These are phyloP conservation scores for Caenorhabditis remanei DNA, from an alignment of 1,140 invertebrate species.

Conservation along the genomic window DNA sequence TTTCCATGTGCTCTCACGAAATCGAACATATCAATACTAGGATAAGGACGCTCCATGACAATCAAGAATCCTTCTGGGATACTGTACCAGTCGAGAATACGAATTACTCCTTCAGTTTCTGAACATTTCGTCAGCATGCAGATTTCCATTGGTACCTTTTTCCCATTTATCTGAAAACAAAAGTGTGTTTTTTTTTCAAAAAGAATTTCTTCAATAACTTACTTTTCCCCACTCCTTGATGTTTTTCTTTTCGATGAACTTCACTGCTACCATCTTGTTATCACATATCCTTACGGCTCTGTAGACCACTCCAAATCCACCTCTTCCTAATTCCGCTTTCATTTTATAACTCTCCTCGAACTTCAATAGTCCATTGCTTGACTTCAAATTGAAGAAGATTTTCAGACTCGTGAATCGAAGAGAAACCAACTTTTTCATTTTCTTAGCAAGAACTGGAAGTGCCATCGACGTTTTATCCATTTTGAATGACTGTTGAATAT, in stretches of 20 bases:
- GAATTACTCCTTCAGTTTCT: slow-evolving; percentile 81
- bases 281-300: slow-evolving; percentile 79
- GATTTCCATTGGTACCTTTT: slow-evolving; percentile 82
- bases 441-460: slow-evolving; percentile 68
- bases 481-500: too few relatives aligned
- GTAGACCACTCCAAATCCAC: slow-evolving; percentile 83
- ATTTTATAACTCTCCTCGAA: slow-evolving; percentile 79
- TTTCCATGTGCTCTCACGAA: slow-evolving; percentile 79
- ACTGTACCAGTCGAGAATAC: slow-evolving; percentile 82
- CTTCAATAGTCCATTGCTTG: slow-evolving; percentile 65
- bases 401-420: slow-evolving; percentile 67
- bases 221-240: slow-evolving; percentile 80
- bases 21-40: slow-evolving; percentile 83
- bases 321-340: slow-evolving; percentile 81
- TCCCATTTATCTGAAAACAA: slow-evolving; percentile 54
- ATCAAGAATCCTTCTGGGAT: slow-evolving; percentile 80
- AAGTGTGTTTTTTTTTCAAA: background rate
- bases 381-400: slow-evolving; percentile 64
- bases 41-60: slow-evolving; percentile 83
- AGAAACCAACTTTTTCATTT: slow-evolving; percentile 71
- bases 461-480: slow-evolving; percentile 56
- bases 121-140: slow-evolving; percentile 81
- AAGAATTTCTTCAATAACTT: slow-evolving; percentile 59
- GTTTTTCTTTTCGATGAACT: slow-evolving; percentile 81
- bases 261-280: slow-evolving; percentile 82